Conservation (phyloP, 1,140 invertebrate species). For the Brachionus angularis region DNA sequence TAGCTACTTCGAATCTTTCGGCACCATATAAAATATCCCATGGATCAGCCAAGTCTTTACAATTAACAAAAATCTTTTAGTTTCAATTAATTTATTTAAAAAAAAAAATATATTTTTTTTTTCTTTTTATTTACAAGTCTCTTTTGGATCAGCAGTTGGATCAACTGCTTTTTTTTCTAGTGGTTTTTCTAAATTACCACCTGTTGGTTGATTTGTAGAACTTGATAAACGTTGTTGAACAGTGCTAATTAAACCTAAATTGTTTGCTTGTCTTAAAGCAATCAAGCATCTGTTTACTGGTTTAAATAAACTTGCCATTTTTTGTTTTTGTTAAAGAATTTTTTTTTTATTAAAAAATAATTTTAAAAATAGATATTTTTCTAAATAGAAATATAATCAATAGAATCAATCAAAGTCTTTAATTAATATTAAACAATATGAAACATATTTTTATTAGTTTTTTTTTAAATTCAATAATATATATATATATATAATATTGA, state of each 20-base stretch:
- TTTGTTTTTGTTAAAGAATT: background rate
- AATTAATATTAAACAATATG: no score
- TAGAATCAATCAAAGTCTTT: no score
- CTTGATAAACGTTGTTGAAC: conserved; percentile 2
- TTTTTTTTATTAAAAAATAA: background rate
- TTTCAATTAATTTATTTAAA: no score
- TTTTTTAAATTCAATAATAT: no score
- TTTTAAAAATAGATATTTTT: background rate
- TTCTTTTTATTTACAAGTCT: conserved; percentile 37
- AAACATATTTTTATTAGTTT: no score
- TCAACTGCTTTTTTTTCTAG: conserved; percentile 19
- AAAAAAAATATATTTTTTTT: no score
- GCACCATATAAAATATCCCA: conserved; percentile 34
- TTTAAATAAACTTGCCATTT: conserved; percentile 26
- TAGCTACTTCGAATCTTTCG: conserved; percentile 43
- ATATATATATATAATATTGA: no score
- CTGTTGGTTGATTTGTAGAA: conserved; percentile 17
- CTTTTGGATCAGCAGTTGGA: conserved; percentile 41
- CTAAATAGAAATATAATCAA: no score
- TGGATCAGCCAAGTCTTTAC: conserved; percentile 17
- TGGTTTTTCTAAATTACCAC: conserved; percentile 8
- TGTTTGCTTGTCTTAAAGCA: conserved; percentile 13
- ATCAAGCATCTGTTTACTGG: conserved; percentile 11
- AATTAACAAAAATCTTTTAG: no score
- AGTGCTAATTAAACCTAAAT: background rate